These are phyloP conservation scores for Polyploca ridens DNA, from an alignment of 2,888 invertebrate species.

Conservation along the genomic window DNA sequence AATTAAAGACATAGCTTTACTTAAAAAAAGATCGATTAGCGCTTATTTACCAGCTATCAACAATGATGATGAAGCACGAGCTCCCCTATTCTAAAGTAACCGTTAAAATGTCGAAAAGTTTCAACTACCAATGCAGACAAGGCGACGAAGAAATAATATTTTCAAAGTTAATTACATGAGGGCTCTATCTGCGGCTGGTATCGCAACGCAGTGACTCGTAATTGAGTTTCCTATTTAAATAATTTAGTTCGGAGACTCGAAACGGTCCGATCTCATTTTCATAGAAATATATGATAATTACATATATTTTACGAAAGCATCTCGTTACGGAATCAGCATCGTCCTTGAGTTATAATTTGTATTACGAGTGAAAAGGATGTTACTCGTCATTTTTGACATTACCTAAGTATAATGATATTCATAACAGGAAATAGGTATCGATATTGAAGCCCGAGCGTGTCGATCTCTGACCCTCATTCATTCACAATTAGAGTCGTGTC, in stretches of 20 bases:
- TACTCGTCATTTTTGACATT: conserved; percentile 33
- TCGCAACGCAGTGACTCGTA: conserved; percentile 59
- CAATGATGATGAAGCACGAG: conserved; percentile 35
- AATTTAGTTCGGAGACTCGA: conserved; percentile 53
- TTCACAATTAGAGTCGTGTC: conserved; percentile 80
- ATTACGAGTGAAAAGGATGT: conserved; percentile 22
- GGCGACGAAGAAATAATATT: conserved; percentile 46
- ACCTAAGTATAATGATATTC: conserved; percentile 51
- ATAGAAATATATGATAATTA: conserved; percentile 34
- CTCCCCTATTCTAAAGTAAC: conserved; percentile 54
- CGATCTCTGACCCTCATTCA: conserved; percentile 81
- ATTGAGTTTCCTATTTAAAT: conserved; percentile 73
- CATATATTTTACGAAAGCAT: conserved; percentile 1
- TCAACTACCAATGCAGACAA: conserved; percentile 33
- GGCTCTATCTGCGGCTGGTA: conserved; percentile 63
- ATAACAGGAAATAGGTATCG: conserved; percentile 69
- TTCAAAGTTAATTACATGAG: conserved; percentile 67
- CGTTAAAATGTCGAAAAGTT: conserved; percentile 65
- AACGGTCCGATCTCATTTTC: conserved; percentile 44
- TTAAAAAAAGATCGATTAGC: conserved; percentile 8
- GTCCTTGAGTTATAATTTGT: conserved; percentile 29
- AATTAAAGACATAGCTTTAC: conserved; percentile 17
- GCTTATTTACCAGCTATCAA: conserved; percentile 29
- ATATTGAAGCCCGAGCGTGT: conserved; percentile 54
- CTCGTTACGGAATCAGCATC: conserved; percentile 16